Evolutionary conservation across 2,113 vertebrate species (phyloP).

Genomic region (Rutilus rutilus): DNA sequence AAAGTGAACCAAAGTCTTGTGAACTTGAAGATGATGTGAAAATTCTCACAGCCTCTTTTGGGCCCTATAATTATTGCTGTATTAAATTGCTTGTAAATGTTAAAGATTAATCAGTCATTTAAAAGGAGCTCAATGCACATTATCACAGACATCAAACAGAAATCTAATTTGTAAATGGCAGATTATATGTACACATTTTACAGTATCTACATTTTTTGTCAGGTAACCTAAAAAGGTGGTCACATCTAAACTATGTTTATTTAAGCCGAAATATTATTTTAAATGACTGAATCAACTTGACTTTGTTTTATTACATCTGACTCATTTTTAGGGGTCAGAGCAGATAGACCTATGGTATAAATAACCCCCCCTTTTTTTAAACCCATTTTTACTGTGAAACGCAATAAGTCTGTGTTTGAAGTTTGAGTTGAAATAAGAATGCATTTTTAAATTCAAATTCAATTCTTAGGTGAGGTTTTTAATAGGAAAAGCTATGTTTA

Average conservation of each 20-base stretch:
- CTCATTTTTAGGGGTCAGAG: background rate
- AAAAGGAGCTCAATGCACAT: background rate
- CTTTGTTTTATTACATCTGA: too few species aligned
- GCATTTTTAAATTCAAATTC: background rate
- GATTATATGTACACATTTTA: background rate
- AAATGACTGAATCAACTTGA: background rate
- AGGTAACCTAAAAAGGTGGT: background rate
- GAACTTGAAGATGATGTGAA: background rate
- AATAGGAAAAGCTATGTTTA: too few species aligned
- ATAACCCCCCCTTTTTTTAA: too few species aligned
- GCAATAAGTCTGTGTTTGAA: background rate
- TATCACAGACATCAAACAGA: background rate
- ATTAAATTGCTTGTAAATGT: background rate
- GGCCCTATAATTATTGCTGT: background rate
- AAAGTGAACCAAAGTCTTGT: conserved; percentile 23
- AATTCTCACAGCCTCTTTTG: background rate
- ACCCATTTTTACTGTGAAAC: background rate
- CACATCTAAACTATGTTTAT: background rate
- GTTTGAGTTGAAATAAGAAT: background rate
- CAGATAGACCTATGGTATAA: background rate
- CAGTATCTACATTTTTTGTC: too few species aligned
- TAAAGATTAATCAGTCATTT: background rate
- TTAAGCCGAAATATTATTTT: background rate
- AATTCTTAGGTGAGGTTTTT: background rate
- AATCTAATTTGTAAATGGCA: background rate